Evolutionary conservation across 2,888 invertebrate genomes (phyloP), one percentile per base, ranked within the genome.

Genomic region (Troglohyphantes excavatus): DNA sequence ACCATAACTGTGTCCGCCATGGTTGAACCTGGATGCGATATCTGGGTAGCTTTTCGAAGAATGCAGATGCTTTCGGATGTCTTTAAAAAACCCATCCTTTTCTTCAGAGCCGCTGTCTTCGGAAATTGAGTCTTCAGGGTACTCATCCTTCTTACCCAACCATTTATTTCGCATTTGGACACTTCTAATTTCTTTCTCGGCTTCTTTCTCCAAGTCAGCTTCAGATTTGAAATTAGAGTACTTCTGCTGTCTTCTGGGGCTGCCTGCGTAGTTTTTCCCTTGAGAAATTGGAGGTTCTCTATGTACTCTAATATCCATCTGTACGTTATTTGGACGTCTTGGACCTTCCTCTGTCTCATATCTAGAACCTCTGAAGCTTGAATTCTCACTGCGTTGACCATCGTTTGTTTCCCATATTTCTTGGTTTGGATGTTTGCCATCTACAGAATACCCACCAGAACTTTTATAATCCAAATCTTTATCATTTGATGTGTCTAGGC

Each of bases 1-100:
- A 3, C 76, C 75, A n/a, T 85, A 76, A 17, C 53, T 75, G 17
- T 84, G 84, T 17, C 84, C 84, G 2, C 85, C 85, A 21, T 67
- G 26, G 19, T 75, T 75, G 13, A 63, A 84, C 43, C 46, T 23
- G 0, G 76, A 73, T 19, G 17, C 53, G 3, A 61, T 17, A 26
- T 26, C 43, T 11, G 72, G 72, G 17, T 46, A 13, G 6, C 23
- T 72, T 46, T 72, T 72, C 26, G 39, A 17, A 46, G 17, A 17
- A 5, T 59, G 27, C 23, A n/a, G 21, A 1, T 65, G 19, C 7
- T 23, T 23, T 13, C 61, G 65, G 17, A 19, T 65, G 6, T 65
- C 65, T 65, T 23, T 65, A 1, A 53, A 17, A 53, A 29, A 59
- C 19, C 33, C 21, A 11, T 33, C 27, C n/a, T 73, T 46, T n/a